These are phyloP conservation scores for Thecophora atra DNA, from an alignment of 2,888 invertebrate genomes.

Conservation along the genomic window DNA sequence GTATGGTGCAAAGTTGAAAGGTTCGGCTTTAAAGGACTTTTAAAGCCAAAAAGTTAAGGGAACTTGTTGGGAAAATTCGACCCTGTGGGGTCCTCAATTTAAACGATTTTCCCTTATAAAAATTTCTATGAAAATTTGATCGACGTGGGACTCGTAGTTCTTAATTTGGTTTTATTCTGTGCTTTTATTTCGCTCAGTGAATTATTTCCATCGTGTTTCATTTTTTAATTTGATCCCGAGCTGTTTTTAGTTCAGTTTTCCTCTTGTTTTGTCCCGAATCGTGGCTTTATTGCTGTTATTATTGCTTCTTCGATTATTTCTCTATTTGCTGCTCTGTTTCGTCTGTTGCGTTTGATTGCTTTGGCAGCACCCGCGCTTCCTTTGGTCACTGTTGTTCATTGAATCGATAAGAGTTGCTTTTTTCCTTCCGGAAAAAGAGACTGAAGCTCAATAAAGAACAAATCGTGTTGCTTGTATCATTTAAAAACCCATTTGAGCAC, in stretches of 20 bases:
- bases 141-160: too few species aligned
- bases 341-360: conserved; percentile 29
- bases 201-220: neutral
- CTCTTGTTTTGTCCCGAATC: conserved; percentile 8
- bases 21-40: too few species aligned
- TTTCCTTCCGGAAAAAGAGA: conserved; percentile 3
- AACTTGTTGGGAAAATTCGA: too few species aligned
- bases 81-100: neutral
- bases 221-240: too few species aligned
- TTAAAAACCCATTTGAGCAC: neutral
- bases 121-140: too few species aligned
- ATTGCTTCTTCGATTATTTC: neutral
- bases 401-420: neutral
- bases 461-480: neutral
- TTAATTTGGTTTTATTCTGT: conserved; percentile 22
- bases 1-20: neutral
- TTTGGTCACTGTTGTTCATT: conserved; percentile 27
- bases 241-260: too few species aligned
- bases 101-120: too few species aligned
- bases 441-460: neutral
- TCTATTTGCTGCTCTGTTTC: neutral
- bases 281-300: neutral
- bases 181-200: neutral
- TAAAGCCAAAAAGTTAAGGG: too few species aligned
- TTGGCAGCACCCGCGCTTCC: conserved; percentile 24